phyloP scores from a whole-genome alignment of 2,797 vertebrate species.

The Scolopax bukidnonensis region DNA sequence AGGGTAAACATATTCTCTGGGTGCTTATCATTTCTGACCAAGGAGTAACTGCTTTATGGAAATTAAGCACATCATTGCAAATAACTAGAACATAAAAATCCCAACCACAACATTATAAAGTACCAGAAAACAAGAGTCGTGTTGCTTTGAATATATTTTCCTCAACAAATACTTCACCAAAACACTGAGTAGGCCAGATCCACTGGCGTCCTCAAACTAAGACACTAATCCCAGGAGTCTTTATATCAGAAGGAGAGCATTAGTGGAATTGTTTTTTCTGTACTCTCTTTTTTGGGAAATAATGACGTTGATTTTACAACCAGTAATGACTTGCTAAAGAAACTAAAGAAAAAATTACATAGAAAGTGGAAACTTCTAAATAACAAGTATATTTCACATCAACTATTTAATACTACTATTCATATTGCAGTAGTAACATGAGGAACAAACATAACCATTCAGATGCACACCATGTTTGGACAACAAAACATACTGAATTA shows the following conservation, averaged over 20 bases:
- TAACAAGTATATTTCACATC: neutral
- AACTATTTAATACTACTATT: neutral
- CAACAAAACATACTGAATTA: neutral
- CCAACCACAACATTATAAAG: neutral
- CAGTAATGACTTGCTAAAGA: neutral
- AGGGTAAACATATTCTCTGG: neutral
- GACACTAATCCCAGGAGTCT: neutral
- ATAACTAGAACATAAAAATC: neutral
- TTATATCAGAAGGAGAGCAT: neutral
- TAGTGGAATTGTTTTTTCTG: neutral
- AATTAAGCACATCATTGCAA: neutral
- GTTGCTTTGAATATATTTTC: neutral
- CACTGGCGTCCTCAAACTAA: neutral
- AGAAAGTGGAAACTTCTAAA: neutral
- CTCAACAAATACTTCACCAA: neutral
- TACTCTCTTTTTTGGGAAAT: neutral
- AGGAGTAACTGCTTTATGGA: neutral
- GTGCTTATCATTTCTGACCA: neutral
- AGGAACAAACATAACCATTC: neutral
- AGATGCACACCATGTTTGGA: neutral
- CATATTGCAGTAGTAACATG: neutral
- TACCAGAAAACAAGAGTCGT: neutral
- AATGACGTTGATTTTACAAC: neutral
- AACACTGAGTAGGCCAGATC: neutral
- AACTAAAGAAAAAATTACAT: neutral